These are phyloP conservation scores for Epinephelus moara DNA, from an alignment of 2,113 vertebrate genomes.

Conservation along the genomic window DNA sequence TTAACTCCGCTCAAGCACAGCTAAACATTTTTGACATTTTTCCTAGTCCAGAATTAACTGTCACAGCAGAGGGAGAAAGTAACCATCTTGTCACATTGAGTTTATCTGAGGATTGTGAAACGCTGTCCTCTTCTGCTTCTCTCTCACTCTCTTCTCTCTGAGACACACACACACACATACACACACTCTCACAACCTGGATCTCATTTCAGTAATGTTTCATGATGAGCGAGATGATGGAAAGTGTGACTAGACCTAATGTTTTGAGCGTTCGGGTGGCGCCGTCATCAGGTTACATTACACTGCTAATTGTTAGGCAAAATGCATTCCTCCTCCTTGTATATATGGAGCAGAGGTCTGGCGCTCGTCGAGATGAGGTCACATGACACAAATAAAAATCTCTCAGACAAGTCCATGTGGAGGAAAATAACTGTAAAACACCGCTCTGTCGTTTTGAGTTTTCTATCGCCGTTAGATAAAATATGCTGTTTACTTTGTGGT, in stretches of 20 bases:
- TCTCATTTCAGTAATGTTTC: constrained; percentile 87
- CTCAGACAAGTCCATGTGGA: neutral
- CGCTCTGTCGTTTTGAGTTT: neutral
- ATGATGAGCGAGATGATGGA: constrained; percentile 87
- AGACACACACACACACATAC: neutral
- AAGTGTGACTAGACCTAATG: constrained; percentile 71
- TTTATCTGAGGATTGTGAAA: constrained; percentile 88
- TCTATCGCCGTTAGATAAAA: constrained; percentile 13
- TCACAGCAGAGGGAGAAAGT: constrained; percentile 94
- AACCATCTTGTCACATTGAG: constrained; percentile 94
- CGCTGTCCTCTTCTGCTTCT: constrained; percentile 79
- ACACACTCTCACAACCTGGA: constrained; percentile 70
- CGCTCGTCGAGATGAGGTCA: constrained; percentile 46
- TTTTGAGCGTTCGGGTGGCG: constrained; percentile 51
- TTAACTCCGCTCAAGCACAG: constrained; percentile 97
- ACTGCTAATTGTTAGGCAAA: constrained; percentile 45
- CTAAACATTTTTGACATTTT: constrained; percentile 99
- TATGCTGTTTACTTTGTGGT: neutral
- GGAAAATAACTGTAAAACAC: constrained; percentile 20
- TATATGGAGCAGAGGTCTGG: constrained; percentile 27
- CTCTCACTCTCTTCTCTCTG: constrained; percentile 24
- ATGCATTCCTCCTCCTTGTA: constrained; percentile 33
- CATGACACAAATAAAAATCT: neutral
- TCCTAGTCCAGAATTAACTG: constrained; percentile 97
- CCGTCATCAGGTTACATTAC: constrained; percentile 64